A percentile compares a stretch with the other conserved stretches of the same genome.
Evolutionary conservation across 2,797 vertebrate species (phyloP).

Genomic region (Poliocrania exsul): DNA sequence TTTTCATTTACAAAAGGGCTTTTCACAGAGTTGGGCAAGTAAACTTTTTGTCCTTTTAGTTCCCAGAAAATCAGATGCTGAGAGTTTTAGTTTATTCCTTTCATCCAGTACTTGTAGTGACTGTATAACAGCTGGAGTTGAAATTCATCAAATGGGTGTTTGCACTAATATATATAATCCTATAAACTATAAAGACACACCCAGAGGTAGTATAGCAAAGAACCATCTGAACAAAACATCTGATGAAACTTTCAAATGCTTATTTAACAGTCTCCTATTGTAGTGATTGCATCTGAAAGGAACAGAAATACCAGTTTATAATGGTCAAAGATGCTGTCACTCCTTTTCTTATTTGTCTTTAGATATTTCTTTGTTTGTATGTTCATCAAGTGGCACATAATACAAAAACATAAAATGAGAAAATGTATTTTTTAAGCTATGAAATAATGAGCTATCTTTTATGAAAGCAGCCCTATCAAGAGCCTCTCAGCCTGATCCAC

Average conservation of each 20-base stretch:
- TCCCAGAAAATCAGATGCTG: not conserved
- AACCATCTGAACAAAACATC: not conserved
- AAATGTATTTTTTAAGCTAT: not conserved
- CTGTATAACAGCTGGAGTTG: constrained; percentile 43
- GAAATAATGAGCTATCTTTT: not conserved
- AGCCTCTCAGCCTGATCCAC: not conserved
- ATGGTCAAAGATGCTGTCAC: not conserved
- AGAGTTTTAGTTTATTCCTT: not conserved
- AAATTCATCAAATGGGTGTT: constrained; percentile 25
- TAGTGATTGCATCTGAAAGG: not conserved
- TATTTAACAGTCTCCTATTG: not conserved
- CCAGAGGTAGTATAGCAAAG: not conserved
- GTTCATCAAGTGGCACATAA: not conserved
- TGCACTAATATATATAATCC: constrained; percentile 1
- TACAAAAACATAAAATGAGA: not conserved
- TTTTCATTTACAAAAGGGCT: not conserved
- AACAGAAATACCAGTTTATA: not conserved
- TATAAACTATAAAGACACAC: not conserved
- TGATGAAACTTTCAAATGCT: not conserved
- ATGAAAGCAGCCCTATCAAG: not conserved
- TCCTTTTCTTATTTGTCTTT: not conserved
- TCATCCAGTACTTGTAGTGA: not conserved
- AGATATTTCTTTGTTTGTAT: not conserved
- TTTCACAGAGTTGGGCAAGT: not conserved
- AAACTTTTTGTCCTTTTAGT: constrained; percentile 6